Percentiles rank a stretch among this genome's conserved stretches.
Conservation (phyloP, 2,797 vertebrate species). For the Adrianichthys oophorus region DNA sequence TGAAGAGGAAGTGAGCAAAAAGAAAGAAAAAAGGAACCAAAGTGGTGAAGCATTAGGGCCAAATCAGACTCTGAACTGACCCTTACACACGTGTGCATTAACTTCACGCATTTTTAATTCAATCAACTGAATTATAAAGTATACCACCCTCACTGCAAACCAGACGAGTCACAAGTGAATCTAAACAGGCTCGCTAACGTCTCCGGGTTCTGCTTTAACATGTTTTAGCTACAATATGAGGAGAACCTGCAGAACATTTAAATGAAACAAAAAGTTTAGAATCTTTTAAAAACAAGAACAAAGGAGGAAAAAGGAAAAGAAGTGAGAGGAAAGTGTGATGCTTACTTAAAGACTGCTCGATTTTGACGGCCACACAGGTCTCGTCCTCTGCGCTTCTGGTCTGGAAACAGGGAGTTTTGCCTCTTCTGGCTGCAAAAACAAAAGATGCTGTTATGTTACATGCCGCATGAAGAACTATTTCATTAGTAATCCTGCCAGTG, state of each 20-base stretch:
- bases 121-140: no score
- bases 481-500: neutral
- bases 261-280: no score
- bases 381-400: slow-evolving; percentile 61
- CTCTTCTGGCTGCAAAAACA: slow-evolving; percentile 68
- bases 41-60: slow-evolving; percentile 35
- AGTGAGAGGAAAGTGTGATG: neutral
- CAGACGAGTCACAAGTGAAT: no score
- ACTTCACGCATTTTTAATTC: neutral
- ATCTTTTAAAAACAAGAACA: no score
- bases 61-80: neutral
- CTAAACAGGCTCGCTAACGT: no score
- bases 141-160: no score
- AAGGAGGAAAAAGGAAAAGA: neutral
- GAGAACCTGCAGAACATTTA: no score
- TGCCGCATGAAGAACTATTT: neutral
- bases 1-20: slow-evolving; percentile 22
- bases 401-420: slow-evolving; percentile 65
- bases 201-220: no score
- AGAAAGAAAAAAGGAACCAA: slow-evolving; percentile 3
- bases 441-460: neutral
- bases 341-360: slow-evolving; percentile 71
- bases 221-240: no score
- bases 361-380: slow-evolving; percentile 76
- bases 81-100: slow-evolving; percentile 1